Evolutionary conservation across 2,888 invertebrate genomes (phyloP).

Genomic region (Drosophila formosana): DNA sequence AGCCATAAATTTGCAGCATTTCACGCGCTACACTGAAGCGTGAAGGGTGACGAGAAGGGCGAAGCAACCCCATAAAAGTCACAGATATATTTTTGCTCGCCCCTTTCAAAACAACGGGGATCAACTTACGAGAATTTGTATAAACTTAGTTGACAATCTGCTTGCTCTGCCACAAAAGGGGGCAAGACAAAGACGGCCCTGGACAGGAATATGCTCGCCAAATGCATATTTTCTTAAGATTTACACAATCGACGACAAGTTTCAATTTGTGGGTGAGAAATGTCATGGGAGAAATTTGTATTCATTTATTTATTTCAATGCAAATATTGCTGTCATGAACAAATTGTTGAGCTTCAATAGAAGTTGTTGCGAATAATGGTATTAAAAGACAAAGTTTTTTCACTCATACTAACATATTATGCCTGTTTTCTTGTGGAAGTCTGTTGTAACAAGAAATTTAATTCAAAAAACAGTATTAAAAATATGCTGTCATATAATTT

Average conservation of each 20-base stretch:
- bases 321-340: neutral
- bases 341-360: neutral
- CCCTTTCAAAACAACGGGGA: slow-evolving; percentile 5
- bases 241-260: slow-evolving; percentile 1
- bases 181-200: neutral
- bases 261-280: neutral
- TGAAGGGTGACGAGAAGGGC: slow-evolving; percentile 6
- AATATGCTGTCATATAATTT: too few relatives aligned
- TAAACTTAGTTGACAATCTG: slow-evolving; percentile 24
- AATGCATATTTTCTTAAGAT: slow-evolving; percentile 6
- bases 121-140: slow-evolving; percentile 16
- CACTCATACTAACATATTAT: too few relatives aligned
- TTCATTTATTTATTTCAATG: neutral
- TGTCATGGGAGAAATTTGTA: neutral
- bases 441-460: too few relatives aligned
- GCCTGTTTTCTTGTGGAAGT: too few relatives aligned
- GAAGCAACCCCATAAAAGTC: slow-evolving; percentile 19
- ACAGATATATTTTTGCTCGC: slow-evolving; percentile 5
- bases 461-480: too few relatives aligned
- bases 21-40: slow-evolving; percentile 12
- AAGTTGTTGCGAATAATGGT: too few relatives aligned
- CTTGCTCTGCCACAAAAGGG: slow-evolving; percentile 3
- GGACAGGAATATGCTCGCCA: slow-evolving; percentile 9
- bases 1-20: slow-evolving; percentile 55
- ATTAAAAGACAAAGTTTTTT: too few relatives aligned